phyloP scores from a whole-genome alignment of 2,888 invertebrate species.

The Microctonus hyperodae region DNA sequence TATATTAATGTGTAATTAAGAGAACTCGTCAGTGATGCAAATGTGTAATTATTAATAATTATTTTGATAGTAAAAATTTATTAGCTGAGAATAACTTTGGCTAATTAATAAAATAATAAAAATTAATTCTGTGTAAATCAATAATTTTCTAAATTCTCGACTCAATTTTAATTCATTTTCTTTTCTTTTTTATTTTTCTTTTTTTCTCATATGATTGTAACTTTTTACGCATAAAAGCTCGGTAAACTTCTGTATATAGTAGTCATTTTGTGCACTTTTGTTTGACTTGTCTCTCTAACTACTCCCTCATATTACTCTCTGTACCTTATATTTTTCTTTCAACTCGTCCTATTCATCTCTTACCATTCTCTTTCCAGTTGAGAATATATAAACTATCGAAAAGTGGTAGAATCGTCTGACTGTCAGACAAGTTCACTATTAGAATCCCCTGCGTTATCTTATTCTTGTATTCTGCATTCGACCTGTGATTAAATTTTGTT shows the following conservation, averaged over 20 bases:
- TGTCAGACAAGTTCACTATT: slow-evolving; percentile 21
- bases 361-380: slow-evolving; percentile 13
- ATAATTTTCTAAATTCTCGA: no score
- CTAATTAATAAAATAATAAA: no score
- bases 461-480: slow-evolving; percentile 1
- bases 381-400: slow-evolving; percentile 34
- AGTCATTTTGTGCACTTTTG: slow-evolving; percentile 36
- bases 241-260: slow-evolving; percentile 27
- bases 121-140: not conserved
- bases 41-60: no score
- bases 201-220: slow-evolving; percentile 28
- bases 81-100: no score
- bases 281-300: slow-evolving; percentile 40
- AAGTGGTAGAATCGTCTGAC: slow-evolving; percentile 33
- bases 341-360: slow-evolving; percentile 21
- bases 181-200: no score
- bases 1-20: no score
- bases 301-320: slow-evolving; percentile 21
- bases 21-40: no score
- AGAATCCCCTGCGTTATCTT: not conserved
- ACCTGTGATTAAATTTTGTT: slow-evolving; percentile 26
- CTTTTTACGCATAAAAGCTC: slow-evolving; percentile 29
- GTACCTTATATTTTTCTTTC: slow-evolving; percentile 41
- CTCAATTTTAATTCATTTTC: slow-evolving; percentile 32
- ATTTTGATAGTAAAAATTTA: no score